Evolutionary conservation across 92 coral and sea anemone species (phyloP).

Genomic region (Micromussa lordhowensis): DNA sequence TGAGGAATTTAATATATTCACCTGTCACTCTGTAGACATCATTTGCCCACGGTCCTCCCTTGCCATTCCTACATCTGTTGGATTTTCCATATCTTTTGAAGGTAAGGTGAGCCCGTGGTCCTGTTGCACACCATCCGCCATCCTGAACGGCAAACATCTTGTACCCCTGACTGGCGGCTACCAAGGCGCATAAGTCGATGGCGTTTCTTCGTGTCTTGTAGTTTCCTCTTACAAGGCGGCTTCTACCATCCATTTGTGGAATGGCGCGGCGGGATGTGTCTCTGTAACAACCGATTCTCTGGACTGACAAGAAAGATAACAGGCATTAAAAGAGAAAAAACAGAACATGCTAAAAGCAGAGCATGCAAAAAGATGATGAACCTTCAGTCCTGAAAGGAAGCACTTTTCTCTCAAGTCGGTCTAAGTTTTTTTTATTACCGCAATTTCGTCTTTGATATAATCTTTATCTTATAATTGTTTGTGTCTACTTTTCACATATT

Average conservation of each 20-base stretch:
- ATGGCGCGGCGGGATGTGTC: slow-evolving; percentile 64
- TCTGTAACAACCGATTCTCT: slow-evolving; percentile 49
- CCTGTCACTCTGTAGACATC: slow-evolving; percentile 41
- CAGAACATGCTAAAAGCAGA: not conserved
- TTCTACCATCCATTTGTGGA: slow-evolving; percentile 32
- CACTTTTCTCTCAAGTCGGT: too few species aligned
- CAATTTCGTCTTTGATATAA: too few species aligned
- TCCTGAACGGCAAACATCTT: slow-evolving; percentile 13
- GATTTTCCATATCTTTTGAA: slow-evolving; percentile 29
- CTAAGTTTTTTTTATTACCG: too few species aligned
- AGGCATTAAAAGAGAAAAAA: too few species aligned
- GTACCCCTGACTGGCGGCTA: slow-evolving; percentile 15
- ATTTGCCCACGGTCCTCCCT: slow-evolving; percentile 45
- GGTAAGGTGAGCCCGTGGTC: slow-evolving; percentile 34
- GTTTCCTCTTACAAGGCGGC: slow-evolving; percentile 33
- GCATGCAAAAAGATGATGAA: too few species aligned
- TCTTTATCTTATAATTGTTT: too few species aligned
- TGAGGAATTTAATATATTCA: not conserved
- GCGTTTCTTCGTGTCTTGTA: slow-evolving; percentile 11
- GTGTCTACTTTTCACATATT: too few species aligned
- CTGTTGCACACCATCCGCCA: slow-evolving; percentile 44
- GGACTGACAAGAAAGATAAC: slow-evolving; percentile 1
- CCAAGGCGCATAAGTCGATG: slow-evolving; percentile 8
- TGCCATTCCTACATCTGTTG: slow-evolving; percentile 41
- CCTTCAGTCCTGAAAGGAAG: too few species aligned